Evolutionary conservation across 2,888 invertebrate genomes (phyloP).

Genomic region (Rotaria macrura): DNA sequence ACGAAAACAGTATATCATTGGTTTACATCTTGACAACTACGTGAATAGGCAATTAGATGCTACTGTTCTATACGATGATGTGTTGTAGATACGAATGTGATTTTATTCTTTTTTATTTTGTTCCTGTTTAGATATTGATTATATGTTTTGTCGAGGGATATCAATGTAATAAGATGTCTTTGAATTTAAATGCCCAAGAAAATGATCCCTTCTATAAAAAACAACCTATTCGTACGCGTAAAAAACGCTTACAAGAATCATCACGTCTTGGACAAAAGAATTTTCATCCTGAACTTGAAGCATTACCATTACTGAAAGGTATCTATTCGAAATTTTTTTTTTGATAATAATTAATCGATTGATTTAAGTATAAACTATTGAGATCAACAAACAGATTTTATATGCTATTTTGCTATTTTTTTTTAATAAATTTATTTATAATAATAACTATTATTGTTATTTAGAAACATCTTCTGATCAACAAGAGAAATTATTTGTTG

Average conservation of each 20-base stretch:
- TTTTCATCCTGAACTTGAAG: neutral
- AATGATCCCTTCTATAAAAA: conserved; percentile 4
- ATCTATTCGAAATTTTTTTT: neutral
- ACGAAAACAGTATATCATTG: neutral
- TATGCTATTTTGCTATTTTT: too few species aligned
- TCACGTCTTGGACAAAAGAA: conserved; percentile 8
- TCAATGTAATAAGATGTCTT: neutral
- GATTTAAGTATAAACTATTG: too few species aligned
- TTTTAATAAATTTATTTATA: neutral
- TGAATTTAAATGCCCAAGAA: neutral
- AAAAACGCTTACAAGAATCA: conserved; percentile 19
- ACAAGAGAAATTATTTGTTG: conserved; percentile 63
- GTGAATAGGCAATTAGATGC: neutral
- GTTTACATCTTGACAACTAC: neutral
- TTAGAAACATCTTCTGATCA: conserved; percentile 18
- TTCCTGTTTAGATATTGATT: neutral
- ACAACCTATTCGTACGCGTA: neutral
- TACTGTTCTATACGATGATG: neutral
- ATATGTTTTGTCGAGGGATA: neutral
- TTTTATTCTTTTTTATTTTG: neutral
- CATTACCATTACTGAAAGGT: conserved; percentile 20
- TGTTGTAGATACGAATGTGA: conserved; percentile 15
- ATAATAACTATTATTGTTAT: too few species aligned
- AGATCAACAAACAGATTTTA: neutral
- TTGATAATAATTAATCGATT: too few species aligned